phyloP scores from a whole-genome alignment of 1,140 invertebrate species.

The Ruditapes philippinarum region DNA sequence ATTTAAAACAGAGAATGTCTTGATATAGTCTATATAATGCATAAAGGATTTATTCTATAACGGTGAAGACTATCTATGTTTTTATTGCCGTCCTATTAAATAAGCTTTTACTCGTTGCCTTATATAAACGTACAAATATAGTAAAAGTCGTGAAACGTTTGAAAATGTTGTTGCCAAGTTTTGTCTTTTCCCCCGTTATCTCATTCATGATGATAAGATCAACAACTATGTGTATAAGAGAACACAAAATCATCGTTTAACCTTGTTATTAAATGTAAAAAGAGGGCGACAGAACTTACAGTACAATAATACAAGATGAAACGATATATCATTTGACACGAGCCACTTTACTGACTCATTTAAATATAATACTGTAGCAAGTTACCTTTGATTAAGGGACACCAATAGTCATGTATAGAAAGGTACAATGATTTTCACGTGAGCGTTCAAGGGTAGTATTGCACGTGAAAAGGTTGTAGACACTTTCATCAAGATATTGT shows the following conservation, averaged over 20 bases:
- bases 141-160: no score
- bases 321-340: constrained; percentile 31
- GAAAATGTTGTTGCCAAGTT: background rate
- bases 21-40: no score
- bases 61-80: no score
- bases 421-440: background rate
- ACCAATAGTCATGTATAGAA: background rate
- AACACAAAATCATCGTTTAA: constrained; percentile 48
- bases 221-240: constrained; percentile 14
- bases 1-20: no score
- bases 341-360: constrained; percentile 42
- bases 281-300: background rate
- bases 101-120: no score
- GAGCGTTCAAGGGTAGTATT: background rate
- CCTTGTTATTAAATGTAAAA: constrained; percentile 31
- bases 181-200: constrained; percentile 23
- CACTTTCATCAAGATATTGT: constrained; percentile 2
- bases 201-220: constrained; percentile 1
- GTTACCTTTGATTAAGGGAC: background rate
- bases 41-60: no score
- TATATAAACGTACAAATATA: no score
- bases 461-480: background rate
- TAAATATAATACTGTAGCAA: constrained; percentile 18
- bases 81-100: no score
- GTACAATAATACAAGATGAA: background rate